Evolutionary conservation across 2,888 invertebrate genomes (phyloP).

Genomic region (Leptopilina myrica): DNA sequence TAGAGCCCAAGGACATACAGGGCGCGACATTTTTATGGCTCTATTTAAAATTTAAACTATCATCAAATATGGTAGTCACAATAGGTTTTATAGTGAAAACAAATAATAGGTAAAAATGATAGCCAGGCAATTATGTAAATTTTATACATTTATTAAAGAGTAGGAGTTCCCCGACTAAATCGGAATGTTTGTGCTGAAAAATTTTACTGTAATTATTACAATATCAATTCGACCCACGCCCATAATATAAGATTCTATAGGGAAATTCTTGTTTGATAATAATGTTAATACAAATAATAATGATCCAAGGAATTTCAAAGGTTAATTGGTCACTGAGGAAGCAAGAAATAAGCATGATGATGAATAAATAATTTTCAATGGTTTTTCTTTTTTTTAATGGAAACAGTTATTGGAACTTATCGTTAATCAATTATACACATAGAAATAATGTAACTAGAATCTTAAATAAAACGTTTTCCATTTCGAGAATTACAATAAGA

Average conservation of each 20-base stretch:
- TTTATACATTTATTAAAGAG: too few species aligned
- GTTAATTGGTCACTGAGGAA: conserved; percentile 56
- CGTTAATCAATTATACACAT: background rate
- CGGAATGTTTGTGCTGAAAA: background rate
- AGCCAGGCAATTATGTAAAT: too few species aligned
- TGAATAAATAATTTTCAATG: conserved; percentile 35
- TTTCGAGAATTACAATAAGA: background rate
- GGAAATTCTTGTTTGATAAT: background rate
- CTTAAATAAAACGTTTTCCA: background rate
- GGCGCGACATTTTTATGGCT: too few species aligned
- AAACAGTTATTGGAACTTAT: conserved; percentile 31
- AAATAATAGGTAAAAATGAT: too few species aligned
- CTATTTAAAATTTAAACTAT: too few species aligned
- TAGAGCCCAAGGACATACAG: too few species aligned
- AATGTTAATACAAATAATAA: background rate
- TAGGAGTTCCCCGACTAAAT: too few species aligned
- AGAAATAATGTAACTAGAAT: background rate
- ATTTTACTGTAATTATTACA: background rate
- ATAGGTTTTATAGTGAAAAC: too few species aligned
- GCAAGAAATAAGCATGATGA: background rate
- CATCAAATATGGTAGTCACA: too few species aligned
- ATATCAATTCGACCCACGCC: background rate
- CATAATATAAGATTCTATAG: background rate
- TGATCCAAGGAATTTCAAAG: conserved; percentile 48
- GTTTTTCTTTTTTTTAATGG: conserved; percentile 4